Evolutionary conservation across 2,113 vertebrate genomes (phyloP).

Genomic region (Piliocolobus tephrosceles): DNA sequence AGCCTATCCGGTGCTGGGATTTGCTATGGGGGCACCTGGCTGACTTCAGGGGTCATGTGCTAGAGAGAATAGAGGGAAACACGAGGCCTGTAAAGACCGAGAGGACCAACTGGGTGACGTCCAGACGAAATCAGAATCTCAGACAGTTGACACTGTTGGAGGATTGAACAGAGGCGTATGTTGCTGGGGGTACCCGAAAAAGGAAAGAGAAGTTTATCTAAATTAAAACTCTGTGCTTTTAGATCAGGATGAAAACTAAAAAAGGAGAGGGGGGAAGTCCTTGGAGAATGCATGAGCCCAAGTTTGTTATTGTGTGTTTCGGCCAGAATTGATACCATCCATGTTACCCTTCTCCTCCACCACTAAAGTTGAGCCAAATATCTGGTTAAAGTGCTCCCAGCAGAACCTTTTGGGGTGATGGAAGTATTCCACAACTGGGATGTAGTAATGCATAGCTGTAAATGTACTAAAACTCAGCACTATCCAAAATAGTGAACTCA

Average conservation of each 20-base stretch:
- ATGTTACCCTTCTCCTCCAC: not conserved
- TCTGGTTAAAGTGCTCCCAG: not conserved
- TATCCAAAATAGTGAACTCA: no score
- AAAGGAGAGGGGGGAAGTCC: fast-evolving
- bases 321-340: not conserved
- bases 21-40: not conserved
- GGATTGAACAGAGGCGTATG: not conserved
- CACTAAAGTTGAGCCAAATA: not conserved
- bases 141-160: not conserved
- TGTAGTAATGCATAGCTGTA: not conserved
- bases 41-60: not conserved
- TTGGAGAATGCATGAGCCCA: not conserved
- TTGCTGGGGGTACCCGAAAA: no score
- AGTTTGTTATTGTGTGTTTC: not conserved
- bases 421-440: not conserved
- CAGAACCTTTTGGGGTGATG: fast-evolving
- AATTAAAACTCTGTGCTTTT: not conserved
- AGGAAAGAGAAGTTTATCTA: not conserved
- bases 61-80: not conserved
- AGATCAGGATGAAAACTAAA: not conserved
- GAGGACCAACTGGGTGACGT: not conserved
- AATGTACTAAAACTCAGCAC: not conserved
- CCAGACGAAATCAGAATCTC: not conserved
- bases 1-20: not conserved
- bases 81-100: not conserved